phyloP scores from a whole-genome alignment of 2,888 invertebrate species.

The Schrankia costaestrigalis region DNA sequence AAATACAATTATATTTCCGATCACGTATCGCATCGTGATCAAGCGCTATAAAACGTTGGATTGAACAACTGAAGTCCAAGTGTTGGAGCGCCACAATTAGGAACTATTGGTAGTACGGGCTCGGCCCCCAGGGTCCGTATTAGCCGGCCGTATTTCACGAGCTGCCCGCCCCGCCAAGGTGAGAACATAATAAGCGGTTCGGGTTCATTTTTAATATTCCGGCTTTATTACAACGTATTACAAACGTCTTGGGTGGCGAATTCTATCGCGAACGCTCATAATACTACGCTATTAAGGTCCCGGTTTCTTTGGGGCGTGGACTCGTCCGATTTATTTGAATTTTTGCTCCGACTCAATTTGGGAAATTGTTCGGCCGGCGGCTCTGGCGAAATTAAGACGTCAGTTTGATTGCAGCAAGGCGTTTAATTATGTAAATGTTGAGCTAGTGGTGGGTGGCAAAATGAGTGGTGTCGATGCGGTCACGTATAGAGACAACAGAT shows the following conservation, averaged over 20 bases:
- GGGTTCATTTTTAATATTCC: constrained; percentile 79
- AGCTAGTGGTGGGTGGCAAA: constrained; percentile 73
- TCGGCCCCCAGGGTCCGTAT: constrained; percentile 58
- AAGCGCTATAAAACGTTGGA: constrained; percentile 28
- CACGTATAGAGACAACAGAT: constrained; percentile 66
- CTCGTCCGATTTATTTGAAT: constrained; percentile 76
- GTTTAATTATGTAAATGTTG: constrained; percentile 80
- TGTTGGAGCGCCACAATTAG: constrained; percentile 56
- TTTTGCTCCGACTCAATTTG: constrained; percentile 79
- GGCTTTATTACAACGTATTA: constrained; percentile 79
- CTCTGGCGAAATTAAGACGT: constrained; percentile 79
- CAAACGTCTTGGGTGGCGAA: constrained; percentile 80
- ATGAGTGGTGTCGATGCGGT: constrained; percentile 62
- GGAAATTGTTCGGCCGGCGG: constrained; percentile 78
- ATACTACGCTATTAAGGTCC: constrained; percentile 70
- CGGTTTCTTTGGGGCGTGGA: constrained; percentile 44
- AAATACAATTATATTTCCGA: constrained; percentile 17
- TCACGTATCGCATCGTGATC: constrained; percentile 29
- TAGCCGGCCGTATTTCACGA: constrained; percentile 76
- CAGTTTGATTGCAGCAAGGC: constrained; percentile 75
- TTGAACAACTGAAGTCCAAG: constrained; percentile 11
- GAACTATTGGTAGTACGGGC: constrained; percentile 47
- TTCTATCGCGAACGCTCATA: constrained; percentile 79
- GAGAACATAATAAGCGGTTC: constrained; percentile 80
- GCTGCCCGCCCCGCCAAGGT: constrained; percentile 72